These are phyloP conservation scores for Clupea harengus DNA, from an alignment of 2,113 vertebrate species.

Conservation along the genomic window DNA sequence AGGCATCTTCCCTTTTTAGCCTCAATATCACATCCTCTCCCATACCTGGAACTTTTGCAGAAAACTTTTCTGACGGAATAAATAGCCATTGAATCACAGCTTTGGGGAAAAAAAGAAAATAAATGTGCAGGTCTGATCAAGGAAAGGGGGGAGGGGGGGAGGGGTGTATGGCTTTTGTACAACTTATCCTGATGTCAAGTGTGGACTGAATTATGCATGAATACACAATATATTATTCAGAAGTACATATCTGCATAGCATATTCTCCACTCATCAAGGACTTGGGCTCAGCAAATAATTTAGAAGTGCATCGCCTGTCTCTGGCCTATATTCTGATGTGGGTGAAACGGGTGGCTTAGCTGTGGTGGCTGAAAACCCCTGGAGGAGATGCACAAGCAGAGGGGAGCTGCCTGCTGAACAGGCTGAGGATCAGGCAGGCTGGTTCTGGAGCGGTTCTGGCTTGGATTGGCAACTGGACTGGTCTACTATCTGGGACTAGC, in stretches of 20 bases:
- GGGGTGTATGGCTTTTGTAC: conserved; percentile 15
- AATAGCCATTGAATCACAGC: neutral
- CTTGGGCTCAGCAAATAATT: conserved; percentile 31
- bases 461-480: neutral
- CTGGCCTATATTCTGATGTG: neutral
- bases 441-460: neutral
- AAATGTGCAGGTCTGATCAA: neutral
- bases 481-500: neutral
- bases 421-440: too few relatives aligned
- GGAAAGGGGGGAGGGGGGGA: neutral
- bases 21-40: neutral
- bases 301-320: conserved; percentile 23
- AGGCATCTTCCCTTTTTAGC: neutral
- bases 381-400: neutral
- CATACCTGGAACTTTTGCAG: neutral
- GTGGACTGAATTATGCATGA: conserved; percentile 27
- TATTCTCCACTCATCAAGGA: conserved; percentile 19
- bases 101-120: neutral
- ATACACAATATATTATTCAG: conserved; percentile 26
- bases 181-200: conserved; percentile 25
- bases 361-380: neutral
- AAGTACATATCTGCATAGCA: conserved; percentile 25
- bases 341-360: neutral
- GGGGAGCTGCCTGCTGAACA: neutral
- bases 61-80: too few relatives aligned